Base-by-base conservation (phyloP, 2,113 vertebrate genomes). In the Apodemus speciosus region DNA sequence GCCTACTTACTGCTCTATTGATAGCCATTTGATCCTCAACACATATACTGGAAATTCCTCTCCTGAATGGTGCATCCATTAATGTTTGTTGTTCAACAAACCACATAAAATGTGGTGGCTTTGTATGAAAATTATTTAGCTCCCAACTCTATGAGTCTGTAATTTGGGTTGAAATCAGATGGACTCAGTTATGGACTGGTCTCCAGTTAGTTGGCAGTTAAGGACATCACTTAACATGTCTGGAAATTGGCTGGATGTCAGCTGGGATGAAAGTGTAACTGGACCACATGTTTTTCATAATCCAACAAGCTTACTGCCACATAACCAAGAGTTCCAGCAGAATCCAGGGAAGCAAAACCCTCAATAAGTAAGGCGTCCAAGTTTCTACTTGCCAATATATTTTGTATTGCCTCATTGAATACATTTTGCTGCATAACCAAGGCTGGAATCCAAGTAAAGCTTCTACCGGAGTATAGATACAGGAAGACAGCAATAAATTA, bases 151-250 rank as follows among this genome's bases (percentile, higher is more conserved):
- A 75, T 92, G 79, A 62, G 18, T 69, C 92, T 80, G 69, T 43
- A 89, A 77, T 94, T 95, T 93, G 80, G 73, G 38, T 85, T 95
- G 60, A 94, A 81, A 35, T 92, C 76, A 94, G 51, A 56, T 92
- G 58, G 75, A 88, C n/a, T 93, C 58, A 60, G 56, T 95, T 73
- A 64, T 64, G 27, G 90, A 89, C 83, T 58, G n/a, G 86, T 95
- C 90, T 80, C 89, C 16, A 94, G 90, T 92, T 66, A 92, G 11
- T 35, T 93, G 60, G 66, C 21, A 94, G 51, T 81, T 76, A 96
- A 94, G 66, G 66, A 81, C 27, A 23, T 95, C 88, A 91, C 87
- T 89, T 69, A 85, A 46, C 32, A 88, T 81, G 40, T 93, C 64
- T 95, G 9, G 8, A 94, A 85, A 92, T n/a, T 95, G 90, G 46